phyloP scores from a whole-genome alignment of 2,113 vertebrate species.

The Megaceryle maxima region DNA sequence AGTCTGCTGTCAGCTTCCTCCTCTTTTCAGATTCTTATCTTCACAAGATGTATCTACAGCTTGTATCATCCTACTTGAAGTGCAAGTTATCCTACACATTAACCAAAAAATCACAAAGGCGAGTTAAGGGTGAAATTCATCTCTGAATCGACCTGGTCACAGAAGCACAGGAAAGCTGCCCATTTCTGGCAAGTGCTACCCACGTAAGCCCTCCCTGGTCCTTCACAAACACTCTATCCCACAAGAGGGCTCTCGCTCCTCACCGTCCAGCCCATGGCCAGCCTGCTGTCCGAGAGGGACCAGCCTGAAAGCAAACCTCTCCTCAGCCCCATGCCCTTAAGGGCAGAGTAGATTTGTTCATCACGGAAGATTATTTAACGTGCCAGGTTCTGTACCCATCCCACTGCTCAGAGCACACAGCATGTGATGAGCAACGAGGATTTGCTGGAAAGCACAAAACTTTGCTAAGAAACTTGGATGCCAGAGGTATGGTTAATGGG shows the following conservation, averaged over 20 bases:
- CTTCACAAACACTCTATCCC: neutral
- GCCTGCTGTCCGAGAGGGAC: neutral
- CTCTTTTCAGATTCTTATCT: neutral
- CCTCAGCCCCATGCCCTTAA: neutral
- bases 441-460: accelerated
- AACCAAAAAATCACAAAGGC: neutral
- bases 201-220: neutral
- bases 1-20: neutral
- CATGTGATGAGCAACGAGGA: accelerated
- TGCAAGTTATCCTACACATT: neutral
- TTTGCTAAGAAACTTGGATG: neutral
- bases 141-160: accelerated
- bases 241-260: constrained; percentile 53
- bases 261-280: accelerated
- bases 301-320: neutral
- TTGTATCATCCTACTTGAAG: neutral
- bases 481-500: neutral
- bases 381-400: neutral
- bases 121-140: neutral
- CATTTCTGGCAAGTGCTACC: accelerated
- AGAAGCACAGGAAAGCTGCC: neutral
- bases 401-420: accelerated
- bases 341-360: accelerated
- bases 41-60: neutral
- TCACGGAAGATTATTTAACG: accelerated